These are phyloP conservation scores for Drosophila multiciliata DNA, from an alignment of 2,888 invertebrate species.

Conservation along the genomic window DNA sequence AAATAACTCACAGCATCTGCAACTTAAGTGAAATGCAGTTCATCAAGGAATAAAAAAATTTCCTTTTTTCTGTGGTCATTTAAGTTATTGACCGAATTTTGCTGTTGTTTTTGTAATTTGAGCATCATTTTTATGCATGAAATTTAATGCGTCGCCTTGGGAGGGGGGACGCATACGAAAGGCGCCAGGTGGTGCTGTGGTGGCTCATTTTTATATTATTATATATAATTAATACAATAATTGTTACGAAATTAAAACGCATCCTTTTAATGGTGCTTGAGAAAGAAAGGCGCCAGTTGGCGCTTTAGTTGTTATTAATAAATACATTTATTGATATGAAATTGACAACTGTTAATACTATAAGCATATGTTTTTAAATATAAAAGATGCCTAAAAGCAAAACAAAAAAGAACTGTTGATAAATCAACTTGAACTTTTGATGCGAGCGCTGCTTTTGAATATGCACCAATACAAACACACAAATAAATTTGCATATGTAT, in stretches of 20 bases:
- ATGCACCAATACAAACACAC: constrained; percentile 12
- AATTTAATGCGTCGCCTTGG: constrained; percentile 55
- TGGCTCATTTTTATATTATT: constrained; percentile 2
- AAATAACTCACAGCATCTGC: constrained; percentile 65
- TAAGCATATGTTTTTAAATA: constrained; percentile 16
- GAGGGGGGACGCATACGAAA: constrained; percentile 3
- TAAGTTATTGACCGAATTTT: constrained; percentile 79
- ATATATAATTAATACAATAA: constrained; percentile 31
- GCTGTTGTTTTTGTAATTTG: constrained; percentile 58
- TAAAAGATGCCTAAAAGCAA: constrained; percentile 7
- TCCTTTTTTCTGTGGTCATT: constrained; percentile 49
- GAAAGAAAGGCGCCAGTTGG: constrained; percentile 44
- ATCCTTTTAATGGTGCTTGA: neutral
- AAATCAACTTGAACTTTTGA: constrained; percentile 70
- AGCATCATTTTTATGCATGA: constrained; percentile 44
- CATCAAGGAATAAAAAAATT: constrained; percentile 54
- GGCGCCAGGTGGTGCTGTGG: constrained; percentile 48
- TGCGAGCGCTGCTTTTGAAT: constrained; percentile 44
- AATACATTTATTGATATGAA: constrained; percentile 31
- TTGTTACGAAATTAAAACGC: constrained; percentile 45
- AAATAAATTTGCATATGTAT: constrained; percentile 6
- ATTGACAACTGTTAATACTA: constrained; percentile 22
- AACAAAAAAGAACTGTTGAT: constrained; percentile 46
- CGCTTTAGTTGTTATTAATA: constrained; percentile 14
- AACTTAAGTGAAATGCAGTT: constrained; percentile 51